Base-by-base conservation (phyloP, 2,888 invertebrate species). In the Lycophotia porphyrea region DNA sequence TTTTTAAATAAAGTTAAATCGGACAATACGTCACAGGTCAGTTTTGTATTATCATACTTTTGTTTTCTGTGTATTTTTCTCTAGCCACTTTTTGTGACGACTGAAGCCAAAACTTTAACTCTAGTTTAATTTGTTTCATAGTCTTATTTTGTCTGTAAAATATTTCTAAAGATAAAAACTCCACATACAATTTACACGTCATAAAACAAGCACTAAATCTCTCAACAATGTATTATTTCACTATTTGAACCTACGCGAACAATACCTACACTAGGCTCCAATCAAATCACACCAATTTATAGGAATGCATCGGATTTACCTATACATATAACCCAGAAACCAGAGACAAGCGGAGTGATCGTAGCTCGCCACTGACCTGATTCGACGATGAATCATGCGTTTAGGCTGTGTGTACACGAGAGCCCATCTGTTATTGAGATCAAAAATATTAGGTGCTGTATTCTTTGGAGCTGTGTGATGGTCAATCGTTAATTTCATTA, bases 311-410 rank as follows among this genome's bases (percentile, higher is more conserved):
- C 34, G 9, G 31, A 69, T 82, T 80, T 80, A 81, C 82, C 80
- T 75, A 64, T 71, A 76, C 86, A 86, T 71, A 76, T 86, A 86
- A 81, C 87, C 86, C 76, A 88, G 86, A 80, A 88, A 88, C 84
- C 69, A 49, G 77, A 84, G 80, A 84, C 83, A 82, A 69, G 66
- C 79, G 68, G 74, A 80, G 73, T 69, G 44, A 74, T 71, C 61
- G 71, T 44, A 69, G 69, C 73, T 52, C 84, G 82, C 87, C 83
- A 87, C 85, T 90, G 90, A 90, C 91, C 90, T 82, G 87, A 88
- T 87, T 91, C 78, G 61, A 42, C 71, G 52, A 82, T 91, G 90
- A 91, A 71, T 91, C 89, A 90, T 80, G 65, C 76, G 15, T 72
- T 74, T 78, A 77, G 84, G 77, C 75, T 31, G 64, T 5, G 0